A percentile compares a stretch with the other conserved stretches of the same genome.
phyloP scores from a whole-genome alignment of 2,888 invertebrate species.

The Ormyrus rosae region DNA sequence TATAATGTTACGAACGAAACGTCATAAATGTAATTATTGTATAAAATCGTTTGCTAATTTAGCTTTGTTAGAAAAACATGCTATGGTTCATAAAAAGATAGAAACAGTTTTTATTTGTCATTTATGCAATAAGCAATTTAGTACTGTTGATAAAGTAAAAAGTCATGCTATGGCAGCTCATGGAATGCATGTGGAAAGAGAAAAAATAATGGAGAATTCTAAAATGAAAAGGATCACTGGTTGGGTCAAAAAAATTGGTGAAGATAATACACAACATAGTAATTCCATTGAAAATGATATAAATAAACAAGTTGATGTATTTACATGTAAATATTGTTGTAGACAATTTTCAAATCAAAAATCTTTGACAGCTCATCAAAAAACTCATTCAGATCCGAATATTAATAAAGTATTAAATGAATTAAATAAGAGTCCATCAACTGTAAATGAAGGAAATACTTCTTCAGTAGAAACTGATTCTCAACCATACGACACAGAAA shows the following conservation, averaged over 20 bases:
- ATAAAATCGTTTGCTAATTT: constrained; percentile 67
- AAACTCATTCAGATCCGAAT: constrained; percentile 65
- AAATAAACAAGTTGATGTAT: constrained; percentile 63
- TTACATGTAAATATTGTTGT: constrained; percentile 67
- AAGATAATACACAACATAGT: constrained; percentile 47
- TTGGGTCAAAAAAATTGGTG: constrained; percentile 47
- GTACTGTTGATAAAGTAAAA: constrained; percentile 64
- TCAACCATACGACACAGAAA: neutral
- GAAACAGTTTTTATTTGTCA: constrained; percentile 66
- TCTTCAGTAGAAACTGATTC: neutral
- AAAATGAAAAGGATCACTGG: constrained; percentile 52
- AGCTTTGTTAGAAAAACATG: constrained; percentile 65
- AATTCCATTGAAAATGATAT: constrained; percentile 20
- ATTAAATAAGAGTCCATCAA: constrained; percentile 29
- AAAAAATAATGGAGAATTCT: constrained; percentile 48
- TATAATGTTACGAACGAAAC: constrained; percentile 64
- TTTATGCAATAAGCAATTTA: constrained; percentile 68
- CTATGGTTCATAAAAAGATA: constrained; percentile 61
- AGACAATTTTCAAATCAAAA: constrained; percentile 71
- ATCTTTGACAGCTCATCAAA: constrained; percentile 67
- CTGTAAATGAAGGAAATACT: neutral
- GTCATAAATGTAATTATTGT: constrained; percentile 67
- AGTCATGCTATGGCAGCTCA: constrained; percentile 59
- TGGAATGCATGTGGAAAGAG: constrained; percentile 44
- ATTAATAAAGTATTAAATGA: constrained; percentile 45